Percentiles rank a stretch among this genome's conserved stretches.
Conservation (phyloP, 2,113 vertebrate species). For the Dromas ardeola region DNA sequence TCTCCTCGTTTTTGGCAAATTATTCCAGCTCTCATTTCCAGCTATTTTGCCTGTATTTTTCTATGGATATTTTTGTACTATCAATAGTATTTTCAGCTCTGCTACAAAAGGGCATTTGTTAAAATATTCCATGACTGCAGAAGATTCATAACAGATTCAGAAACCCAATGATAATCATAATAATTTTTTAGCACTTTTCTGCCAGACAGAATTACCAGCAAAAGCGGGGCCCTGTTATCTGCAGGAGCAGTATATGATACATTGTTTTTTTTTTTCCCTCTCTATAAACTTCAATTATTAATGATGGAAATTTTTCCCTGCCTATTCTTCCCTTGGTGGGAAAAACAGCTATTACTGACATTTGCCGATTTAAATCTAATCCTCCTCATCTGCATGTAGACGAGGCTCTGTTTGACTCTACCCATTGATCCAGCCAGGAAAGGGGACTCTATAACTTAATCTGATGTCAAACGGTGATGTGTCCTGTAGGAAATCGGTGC, state of each 20-base stretch:
- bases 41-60: background rate
- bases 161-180: conserved; percentile 23
- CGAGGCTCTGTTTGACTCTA: conserved; percentile 25
- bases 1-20: background rate
- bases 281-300: conserved; percentile 62
- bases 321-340: conserved; percentile 21
- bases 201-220: conserved; percentile 37
- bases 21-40: background rate
- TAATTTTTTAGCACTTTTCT: conserved; percentile 54
- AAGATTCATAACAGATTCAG: conserved; percentile 37
- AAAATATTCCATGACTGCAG: background rate
- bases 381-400: conserved; percentile 56
- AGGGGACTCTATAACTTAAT: conserved; percentile 57
- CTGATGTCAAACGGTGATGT: conserved; percentile 48
- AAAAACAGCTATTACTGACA: conserved; percentile 39
- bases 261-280: background rate
- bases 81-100: background rate
- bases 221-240: conserved; percentile 14
- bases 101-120: conserved; percentile 20
- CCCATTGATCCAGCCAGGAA: conserved; percentile 45
- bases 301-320: conserved; percentile 43
- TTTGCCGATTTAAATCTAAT: conserved; percentile 54
- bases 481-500: conserved; percentile 59
- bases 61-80: background rate
- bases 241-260: background rate